Percentiles rank a stretch among this genome's conserved stretches.
phyloP scores from a whole-genome alignment of 1,140 invertebrate genomes.

The Scylla paramamosain region DNA sequence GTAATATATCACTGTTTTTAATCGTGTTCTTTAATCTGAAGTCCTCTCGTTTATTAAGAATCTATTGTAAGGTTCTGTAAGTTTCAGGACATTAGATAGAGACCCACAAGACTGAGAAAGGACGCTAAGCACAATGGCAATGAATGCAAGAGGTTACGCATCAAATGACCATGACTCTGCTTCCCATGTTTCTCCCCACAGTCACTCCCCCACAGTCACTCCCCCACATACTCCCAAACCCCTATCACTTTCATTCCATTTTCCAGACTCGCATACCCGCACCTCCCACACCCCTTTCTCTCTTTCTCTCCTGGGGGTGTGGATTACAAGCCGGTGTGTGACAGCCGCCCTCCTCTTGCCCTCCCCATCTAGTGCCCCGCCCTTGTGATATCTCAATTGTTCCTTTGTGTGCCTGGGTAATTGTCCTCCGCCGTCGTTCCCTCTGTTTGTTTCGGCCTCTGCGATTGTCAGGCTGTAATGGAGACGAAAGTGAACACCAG shows the following conservation, averaged over 20 bases:
- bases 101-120: too few species aligned
- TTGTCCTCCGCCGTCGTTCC: background rate
- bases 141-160: too few species aligned
- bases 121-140: too few species aligned
- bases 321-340: conserved; percentile 44
- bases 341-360: background rate
- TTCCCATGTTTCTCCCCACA: background rate
- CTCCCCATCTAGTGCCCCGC: conserved; percentile 44
- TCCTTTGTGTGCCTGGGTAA: conserved; percentile 47
- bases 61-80: too few species aligned
- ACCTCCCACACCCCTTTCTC: background rate
- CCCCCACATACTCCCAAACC: background rate
- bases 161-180: background rate
- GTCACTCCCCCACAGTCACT: background rate
- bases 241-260: conserved; percentile 6
- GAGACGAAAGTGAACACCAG: conserved; percentile 34
- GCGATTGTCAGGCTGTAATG: conserved; percentile 55
- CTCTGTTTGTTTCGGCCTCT: conserved; percentile 48
- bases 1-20: too few species aligned
- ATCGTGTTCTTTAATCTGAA: too few species aligned
- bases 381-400: conserved; percentile 65
- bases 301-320: conserved; percentile 24
- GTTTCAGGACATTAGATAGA: too few species aligned
- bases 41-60: too few species aligned
- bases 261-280: background rate